phyloP scores from a whole-genome alignment of 2,888 invertebrate genomes.

The Pediacus dermestoides region DNA sequence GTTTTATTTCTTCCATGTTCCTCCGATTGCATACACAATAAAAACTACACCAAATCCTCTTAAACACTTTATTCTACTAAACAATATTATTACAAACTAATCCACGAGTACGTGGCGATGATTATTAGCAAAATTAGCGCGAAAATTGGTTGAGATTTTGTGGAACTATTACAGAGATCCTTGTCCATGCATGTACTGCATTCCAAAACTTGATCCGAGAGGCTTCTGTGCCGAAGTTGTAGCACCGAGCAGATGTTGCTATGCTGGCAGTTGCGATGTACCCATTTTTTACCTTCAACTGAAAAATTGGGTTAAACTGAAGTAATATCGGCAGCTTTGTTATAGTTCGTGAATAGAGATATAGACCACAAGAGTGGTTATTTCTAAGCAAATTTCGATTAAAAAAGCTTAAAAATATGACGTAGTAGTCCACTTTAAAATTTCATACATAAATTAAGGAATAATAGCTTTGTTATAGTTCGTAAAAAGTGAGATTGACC shows the following conservation, averaged over 20 bases:
- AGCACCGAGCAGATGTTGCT: conserved; percentile 30
- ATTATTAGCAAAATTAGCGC: neutral
- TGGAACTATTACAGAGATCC: conserved; percentile 30
- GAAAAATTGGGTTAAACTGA: too few species aligned
- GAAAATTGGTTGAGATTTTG: neutral
- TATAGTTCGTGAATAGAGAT: too few species aligned
- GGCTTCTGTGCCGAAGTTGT: conserved; percentile 26
- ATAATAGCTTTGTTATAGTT: too few species aligned
- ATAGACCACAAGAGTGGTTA: too few species aligned
- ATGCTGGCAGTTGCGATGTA: conserved; percentile 34
- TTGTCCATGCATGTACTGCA: conserved; percentile 34
- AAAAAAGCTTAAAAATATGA: too few species aligned
- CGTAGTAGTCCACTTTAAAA: too few species aligned
- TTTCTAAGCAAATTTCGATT: too few species aligned
- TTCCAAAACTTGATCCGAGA: conserved; percentile 30
- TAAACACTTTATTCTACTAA: neutral
- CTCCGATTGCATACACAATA: neutral
- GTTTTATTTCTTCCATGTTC: too few species aligned
- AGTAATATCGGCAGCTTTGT: too few species aligned
- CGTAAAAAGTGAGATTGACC: too few species aligned
- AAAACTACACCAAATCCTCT: neutral
- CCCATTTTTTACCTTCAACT: conserved; percentile 35
- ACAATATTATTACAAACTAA: neutral
- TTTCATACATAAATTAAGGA: too few species aligned
- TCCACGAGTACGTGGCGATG: too few species aligned